Percentiles rank a stretch among this genome's conserved stretches.
Conservation (phyloP, 2,888 invertebrate species). For the Gymnoscelis rufifasciata region DNA sequence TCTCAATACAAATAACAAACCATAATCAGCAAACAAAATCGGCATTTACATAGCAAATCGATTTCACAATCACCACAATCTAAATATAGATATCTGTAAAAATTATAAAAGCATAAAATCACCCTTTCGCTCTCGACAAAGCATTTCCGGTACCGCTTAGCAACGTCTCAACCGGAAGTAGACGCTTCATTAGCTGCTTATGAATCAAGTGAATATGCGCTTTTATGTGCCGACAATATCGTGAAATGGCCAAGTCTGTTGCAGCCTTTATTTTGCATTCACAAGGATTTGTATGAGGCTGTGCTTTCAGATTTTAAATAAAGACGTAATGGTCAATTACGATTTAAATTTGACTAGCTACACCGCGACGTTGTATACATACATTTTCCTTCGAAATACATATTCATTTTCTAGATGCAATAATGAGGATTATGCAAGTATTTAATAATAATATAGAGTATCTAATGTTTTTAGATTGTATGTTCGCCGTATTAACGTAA, state of each 20-base stretch:
- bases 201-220: constrained; percentile 45
- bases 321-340: too few relatives aligned
- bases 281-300: not conserved
- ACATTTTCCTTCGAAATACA: too few relatives aligned
- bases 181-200: constrained; percentile 63
- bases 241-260: constrained; percentile 10
- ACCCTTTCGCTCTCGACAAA: constrained; percentile 59
- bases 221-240: constrained; percentile 55
- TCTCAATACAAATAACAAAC: too few relatives aligned
- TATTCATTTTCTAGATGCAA: too few relatives aligned
- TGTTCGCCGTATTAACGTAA: too few relatives aligned
- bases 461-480: too few relatives aligned
- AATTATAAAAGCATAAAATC: constrained; percentile 47
- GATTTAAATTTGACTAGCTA: too few relatives aligned
- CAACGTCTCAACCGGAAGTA: constrained; percentile 64
- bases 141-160: constrained; percentile 58
- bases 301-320: too few relatives aligned
- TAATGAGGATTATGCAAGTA: too few relatives aligned
- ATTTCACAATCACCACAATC: constrained; percentile 16
- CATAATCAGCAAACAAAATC: too few relatives aligned
- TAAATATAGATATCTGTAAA: constrained; percentile 16
- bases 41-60: constrained; percentile 4
- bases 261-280: constrained; percentile 8
- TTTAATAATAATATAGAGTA: too few relatives aligned
- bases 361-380: too few relatives aligned